Evolutionary conservation across 2,888 invertebrate genomes (phyloP).

Genomic region (Metacarcinus magister): DNA sequence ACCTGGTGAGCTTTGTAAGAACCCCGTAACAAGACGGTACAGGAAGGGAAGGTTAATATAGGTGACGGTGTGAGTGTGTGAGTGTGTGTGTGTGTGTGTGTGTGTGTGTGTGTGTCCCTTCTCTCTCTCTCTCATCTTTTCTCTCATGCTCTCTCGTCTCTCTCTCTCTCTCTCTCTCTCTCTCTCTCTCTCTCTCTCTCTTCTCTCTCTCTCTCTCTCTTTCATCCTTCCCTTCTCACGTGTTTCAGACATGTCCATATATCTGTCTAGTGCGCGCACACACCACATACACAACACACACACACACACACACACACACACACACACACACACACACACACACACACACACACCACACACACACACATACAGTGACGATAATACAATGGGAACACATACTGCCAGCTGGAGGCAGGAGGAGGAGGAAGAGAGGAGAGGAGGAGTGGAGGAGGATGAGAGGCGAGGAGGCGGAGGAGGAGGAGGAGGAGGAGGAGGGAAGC

Average conservation of each 20-base stretch:
- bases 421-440: neutral
- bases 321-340: too few relatives aligned
- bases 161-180: neutral
- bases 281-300: too few relatives aligned
- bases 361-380: neutral
- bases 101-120: neutral
- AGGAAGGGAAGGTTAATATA: constrained; percentile 5
- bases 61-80: neutral
- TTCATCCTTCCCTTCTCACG: neutral
- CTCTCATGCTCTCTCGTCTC: neutral
- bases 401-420: too few relatives aligned
- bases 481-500: neutral
- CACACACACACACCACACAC: neutral
- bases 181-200: neutral
- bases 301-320: too few relatives aligned
- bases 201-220: neutral
- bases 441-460: neutral
- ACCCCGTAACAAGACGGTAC: neutral
- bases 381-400: too few relatives aligned
- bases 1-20: neutral
- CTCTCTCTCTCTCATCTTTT: neutral
- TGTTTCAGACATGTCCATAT: too few relatives aligned
- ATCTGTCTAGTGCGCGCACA: too few relatives aligned
- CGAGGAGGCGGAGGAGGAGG: too few relatives aligned
- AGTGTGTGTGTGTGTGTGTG: neutral